Evolutionary conservation across 2,888 invertebrate species (phyloP).

Genomic region (Aplocera efformata): DNA sequence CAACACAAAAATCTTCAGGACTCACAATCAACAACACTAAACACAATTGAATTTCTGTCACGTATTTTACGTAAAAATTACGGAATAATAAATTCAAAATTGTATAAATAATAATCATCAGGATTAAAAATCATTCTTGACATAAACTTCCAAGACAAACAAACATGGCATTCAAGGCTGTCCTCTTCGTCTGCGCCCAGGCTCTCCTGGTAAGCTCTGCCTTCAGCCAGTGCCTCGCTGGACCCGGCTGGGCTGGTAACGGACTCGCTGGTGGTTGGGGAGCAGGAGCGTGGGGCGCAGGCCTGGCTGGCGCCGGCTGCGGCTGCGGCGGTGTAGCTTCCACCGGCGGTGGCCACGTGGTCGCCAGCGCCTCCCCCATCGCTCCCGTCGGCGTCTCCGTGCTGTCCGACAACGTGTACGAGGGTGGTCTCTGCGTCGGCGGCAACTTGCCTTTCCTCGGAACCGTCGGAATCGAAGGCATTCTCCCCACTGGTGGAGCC

Average conservation of each 20-base stretch:
- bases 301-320: conserved; percentile 7
- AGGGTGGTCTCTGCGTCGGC: conserved; percentile 35
- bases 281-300: conserved; percentile 4
- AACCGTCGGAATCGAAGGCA: conserved; percentile 39
- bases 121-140: too few species aligned
- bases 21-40: too few species aligned
- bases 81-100: too few species aligned
- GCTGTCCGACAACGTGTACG: conserved; percentile 42
- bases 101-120: too few species aligned
- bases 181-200: conserved; percentile 23
- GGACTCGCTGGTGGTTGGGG: neutral
- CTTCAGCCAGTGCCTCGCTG: conserved; percentile 21
- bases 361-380: conserved; percentile 39
- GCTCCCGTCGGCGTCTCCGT: conserved; percentile 42
- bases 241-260: conserved; percentile 1
- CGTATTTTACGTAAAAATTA: conserved; percentile 3
- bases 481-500: conserved; percentile 36
- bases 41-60: too few species aligned
- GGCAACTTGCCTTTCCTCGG: conserved; percentile 47
- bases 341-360: conserved; percentile 21
- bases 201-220: conserved; percentile 14
- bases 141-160: too few species aligned
- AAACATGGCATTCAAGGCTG: conserved; percentile 18
- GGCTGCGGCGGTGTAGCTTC: conserved; percentile 16
- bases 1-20: too few species aligned